phyloP scores from a whole-genome alignment of 2,888 invertebrate species.

The Stegana nigrithorax region DNA sequence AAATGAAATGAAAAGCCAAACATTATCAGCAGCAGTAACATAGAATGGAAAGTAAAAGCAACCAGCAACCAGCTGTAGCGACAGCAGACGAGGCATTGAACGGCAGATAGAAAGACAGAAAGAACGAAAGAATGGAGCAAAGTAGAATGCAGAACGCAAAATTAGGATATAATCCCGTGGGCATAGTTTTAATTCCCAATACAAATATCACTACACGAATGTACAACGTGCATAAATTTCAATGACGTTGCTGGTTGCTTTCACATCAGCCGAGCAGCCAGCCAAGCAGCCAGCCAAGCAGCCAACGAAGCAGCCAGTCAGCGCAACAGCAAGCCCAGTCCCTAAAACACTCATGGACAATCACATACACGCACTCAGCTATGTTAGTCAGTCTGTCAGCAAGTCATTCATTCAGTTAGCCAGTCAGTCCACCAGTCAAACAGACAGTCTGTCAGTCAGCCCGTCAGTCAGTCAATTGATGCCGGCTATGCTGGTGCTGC shows the following conservation, averaged over 20 bases:
- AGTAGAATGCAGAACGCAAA: conserved; percentile 40
- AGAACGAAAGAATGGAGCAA: background rate
- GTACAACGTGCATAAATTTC: conserved; percentile 60
- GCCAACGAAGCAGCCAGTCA: background rate
- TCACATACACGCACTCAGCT: background rate
- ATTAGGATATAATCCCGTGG: conserved; percentile 58
- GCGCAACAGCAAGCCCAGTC: background rate
- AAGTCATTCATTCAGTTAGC: conserved; percentile 25
- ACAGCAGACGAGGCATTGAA: background rate
- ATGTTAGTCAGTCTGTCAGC: background rate
- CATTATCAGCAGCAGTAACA: too few species aligned
- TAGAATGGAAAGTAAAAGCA: background rate
- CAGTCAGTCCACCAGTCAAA: conserved; percentile 7
- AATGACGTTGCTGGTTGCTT: conserved; percentile 46
- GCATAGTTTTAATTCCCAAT: conserved; percentile 61
- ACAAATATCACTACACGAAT: conserved; percentile 60
- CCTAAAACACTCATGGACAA: background rate
- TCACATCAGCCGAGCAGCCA: background rate
- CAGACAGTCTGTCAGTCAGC: conserved; percentile 30
- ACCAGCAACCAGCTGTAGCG: background rate
- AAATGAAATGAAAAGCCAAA: background rate
- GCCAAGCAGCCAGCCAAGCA: background rate
- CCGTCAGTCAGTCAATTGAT: conserved; percentile 44
- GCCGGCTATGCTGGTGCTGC: conserved; percentile 33
- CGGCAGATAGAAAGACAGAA: background rate